phyloP scores from a whole-genome alignment of 2,797 vertebrate genomes.

The Anisognathus igniventris region DNA sequence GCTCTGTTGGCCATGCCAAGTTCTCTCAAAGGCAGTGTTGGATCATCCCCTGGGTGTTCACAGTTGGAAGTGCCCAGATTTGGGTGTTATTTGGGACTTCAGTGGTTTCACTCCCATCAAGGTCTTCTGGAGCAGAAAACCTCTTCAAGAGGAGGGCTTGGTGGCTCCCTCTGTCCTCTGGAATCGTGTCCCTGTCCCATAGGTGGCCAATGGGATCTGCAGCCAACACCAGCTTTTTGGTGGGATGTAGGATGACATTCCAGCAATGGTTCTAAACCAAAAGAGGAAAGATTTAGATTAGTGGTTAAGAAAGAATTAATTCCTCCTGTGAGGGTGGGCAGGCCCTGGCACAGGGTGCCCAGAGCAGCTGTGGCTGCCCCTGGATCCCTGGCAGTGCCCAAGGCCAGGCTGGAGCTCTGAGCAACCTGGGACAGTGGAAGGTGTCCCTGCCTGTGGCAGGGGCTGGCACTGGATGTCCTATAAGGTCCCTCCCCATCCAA shows the following conservation, averaged over 20 bases:
- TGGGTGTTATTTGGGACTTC: not conserved
- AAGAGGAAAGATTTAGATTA: not conserved
- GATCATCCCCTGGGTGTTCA: not conserved
- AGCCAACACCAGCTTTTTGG: rapidly evolving
- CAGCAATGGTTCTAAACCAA: rapidly evolving
- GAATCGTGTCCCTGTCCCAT: rapidly evolving
- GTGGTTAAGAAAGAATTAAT: not conserved
- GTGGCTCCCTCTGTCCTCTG: not conserved
- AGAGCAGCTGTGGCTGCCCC: not conserved
- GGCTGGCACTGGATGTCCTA: not conserved
- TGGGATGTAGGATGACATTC: not conserved
- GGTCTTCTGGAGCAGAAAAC: not conserved
- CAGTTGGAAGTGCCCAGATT: not conserved
- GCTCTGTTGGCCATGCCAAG: rapidly evolving
- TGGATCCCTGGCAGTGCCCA: not conserved
- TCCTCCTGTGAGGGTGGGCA: not conserved
- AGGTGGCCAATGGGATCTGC: not conserved
- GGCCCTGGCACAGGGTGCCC: not conserved
- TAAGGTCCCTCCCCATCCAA: not conserved
- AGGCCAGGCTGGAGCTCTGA: not conserved
- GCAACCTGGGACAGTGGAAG: rapidly evolving
- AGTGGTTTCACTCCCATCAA: not conserved
- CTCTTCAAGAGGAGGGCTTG: not conserved
- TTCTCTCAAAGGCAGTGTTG: not conserved
- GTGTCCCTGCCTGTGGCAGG: not conserved